A percentile compares a stretch with the other conserved stretches of the same genome.
Evolutionary conservation across 2,888 invertebrate genomes (phyloP).

Genomic region (Nebria brevicollis): DNA sequence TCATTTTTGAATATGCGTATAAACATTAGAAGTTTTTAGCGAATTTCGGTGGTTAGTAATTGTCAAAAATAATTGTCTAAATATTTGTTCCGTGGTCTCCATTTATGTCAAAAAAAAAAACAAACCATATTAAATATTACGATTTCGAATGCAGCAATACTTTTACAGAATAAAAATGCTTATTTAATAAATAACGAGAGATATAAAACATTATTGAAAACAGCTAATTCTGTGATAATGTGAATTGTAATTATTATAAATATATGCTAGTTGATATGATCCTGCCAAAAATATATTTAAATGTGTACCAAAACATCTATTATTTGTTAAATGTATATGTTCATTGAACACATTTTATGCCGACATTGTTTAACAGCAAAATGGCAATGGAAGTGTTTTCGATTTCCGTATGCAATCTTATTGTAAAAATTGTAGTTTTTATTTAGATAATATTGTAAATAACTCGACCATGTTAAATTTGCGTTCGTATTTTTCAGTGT

Average conservation of each 20-base stretch:
- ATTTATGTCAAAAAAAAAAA: conserved; percentile 4
- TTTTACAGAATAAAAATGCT: conserved; percentile 35
- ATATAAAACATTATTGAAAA: conserved; percentile 20
- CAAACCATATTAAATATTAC: not conserved
- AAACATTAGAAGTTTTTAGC: not conserved
- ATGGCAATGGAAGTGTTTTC: conserved; percentile 6
- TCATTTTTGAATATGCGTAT: not conserved
- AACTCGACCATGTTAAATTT: conserved; percentile 33
- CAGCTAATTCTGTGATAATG: conserved; percentile 46
- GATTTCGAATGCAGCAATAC: conserved; percentile 2
- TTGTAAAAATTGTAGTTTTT: conserved; percentile 10
- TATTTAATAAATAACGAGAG: conserved; percentile 20
- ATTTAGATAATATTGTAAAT: conserved; percentile 22
- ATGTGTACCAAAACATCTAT: conserved; percentile 27
- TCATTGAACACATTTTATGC: not conserved
- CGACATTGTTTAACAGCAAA: not conserved
- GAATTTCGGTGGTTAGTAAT: conserved; percentile 11
- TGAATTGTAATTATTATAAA: conserved; percentile 21
- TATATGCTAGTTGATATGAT: conserved; percentile 27
- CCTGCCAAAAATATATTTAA: conserved; percentile 31
- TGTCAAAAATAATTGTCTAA: conserved; percentile 12
- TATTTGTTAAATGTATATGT: not conserved
- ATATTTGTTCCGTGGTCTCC: not conserved
- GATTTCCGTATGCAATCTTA: not conserved
- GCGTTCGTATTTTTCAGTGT: conserved; percentile 32